Percentiles rank a stretch among this genome's conserved stretches.
These are phyloP conservation scores for Turritopsis dohrnii DNA, from an alignment of 30 jellyfish, hydroid and myxozoan species.

Conservation along the genomic window DNA sequence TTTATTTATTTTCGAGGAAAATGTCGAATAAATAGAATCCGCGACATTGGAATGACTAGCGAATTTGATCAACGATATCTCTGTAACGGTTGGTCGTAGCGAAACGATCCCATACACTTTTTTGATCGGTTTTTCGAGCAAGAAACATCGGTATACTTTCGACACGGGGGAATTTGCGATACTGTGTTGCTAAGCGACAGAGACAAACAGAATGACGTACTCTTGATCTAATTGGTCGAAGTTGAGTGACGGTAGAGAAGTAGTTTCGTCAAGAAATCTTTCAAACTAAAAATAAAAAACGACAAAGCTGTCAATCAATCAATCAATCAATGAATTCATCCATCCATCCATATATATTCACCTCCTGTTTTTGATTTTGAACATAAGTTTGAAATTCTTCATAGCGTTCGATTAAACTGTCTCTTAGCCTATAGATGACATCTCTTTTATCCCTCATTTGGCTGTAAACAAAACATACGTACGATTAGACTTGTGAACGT, in stretches of 20 bases:
- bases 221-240: neutral
- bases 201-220: neutral
- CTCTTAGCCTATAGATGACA: neutral
- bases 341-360: too few relatives aligned
- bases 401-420: neutral
- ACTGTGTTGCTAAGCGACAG: neutral
- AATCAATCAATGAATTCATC: neutral
- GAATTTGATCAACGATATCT: too few relatives aligned
- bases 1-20: too few relatives aligned
- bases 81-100: too few relatives aligned
- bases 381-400: neutral
- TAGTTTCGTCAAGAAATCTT: neutral
- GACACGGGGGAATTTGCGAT: too few relatives aligned
- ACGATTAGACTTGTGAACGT: neutral
- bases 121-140: too few relatives aligned
- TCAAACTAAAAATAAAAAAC: neutral
- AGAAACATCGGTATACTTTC: too few relatives aligned
- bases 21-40: too few relatives aligned
- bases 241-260: neutral
- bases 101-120: too few relatives aligned
- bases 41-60: too few relatives aligned
- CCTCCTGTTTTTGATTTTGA: neutral
- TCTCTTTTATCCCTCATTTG: neutral
- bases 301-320: too few relatives aligned
- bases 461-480: neutral